A percentile compares a stretch with the other conserved stretches of the same genome.
Evolutionary conservation across 2,113 vertebrate genomes (phyloP).

Genomic region (Melanostigma gelatinosum): DNA sequence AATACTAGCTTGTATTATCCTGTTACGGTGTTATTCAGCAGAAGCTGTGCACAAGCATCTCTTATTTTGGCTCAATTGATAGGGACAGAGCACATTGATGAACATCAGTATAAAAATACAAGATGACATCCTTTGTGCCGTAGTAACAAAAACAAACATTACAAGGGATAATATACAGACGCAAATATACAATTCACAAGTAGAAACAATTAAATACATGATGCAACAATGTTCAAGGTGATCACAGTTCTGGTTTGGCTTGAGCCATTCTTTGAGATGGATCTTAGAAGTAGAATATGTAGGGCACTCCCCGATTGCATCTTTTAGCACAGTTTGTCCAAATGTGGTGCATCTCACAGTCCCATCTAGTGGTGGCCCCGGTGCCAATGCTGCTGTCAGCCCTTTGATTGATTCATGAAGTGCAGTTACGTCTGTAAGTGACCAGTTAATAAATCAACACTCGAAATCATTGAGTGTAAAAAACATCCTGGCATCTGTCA

Average conservation of each 20-base stretch:
- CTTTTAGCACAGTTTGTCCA: neutral
- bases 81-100: too few relatives aligned
- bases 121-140: neutral
- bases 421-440: neutral
- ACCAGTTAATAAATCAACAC: neutral
- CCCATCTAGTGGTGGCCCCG: neutral
- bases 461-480: neutral
- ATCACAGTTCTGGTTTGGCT: neutral
- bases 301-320: neutral
- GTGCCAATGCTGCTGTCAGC: neutral
- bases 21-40: constrained; percentile 1
- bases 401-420: neutral
- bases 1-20: constrained; percentile 27
- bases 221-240: neutral
- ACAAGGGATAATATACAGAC: neutral
- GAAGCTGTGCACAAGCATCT: constrained; percentile 9
- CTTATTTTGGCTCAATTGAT: too few relatives aligned
- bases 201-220: neutral
- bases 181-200: neutral
- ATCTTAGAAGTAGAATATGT: neutral
- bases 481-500: neutral
- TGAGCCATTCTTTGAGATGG: neutral
- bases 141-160: neutral
- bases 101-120: too few relatives aligned
- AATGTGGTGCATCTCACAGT: neutral